Evolutionary conservation across 2,797 vertebrate species (phyloP).

Genomic region (Smutsia gigantea): DNA sequence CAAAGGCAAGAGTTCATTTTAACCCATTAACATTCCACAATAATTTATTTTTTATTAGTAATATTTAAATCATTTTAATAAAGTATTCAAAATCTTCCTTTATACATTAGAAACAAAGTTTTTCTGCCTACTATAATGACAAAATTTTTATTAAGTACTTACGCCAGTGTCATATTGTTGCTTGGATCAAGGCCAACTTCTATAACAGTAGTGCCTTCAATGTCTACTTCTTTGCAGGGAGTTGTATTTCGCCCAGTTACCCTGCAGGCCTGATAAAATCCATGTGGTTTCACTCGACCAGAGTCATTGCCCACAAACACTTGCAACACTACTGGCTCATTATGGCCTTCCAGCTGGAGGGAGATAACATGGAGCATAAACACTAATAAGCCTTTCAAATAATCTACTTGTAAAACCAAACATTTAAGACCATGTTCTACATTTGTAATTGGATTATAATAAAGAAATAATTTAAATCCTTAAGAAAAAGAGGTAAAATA

Average conservation of each 20-base stretch:
- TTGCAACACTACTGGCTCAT: constrained; percentile 95
- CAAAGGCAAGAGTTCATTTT: constrained; percentile 42
- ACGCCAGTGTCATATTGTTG: constrained; percentile 97
- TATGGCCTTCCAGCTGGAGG: constrained; percentile 96
- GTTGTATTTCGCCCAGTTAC: constrained; percentile 99
- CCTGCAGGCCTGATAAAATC: constrained; percentile 98
- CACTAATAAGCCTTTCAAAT: constrained; percentile 34
- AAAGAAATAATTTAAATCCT: constrained; percentile 33
- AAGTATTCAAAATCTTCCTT: neutral
- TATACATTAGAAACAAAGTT: constrained; percentile 17
- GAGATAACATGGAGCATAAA: constrained; percentile 18
- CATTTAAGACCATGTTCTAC: constrained; percentile 38
- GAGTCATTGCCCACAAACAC: constrained; percentile 98
- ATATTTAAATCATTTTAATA: constrained; percentile 57
- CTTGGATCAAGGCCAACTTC: constrained; percentile 96
- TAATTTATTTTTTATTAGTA: constrained; percentile 35
- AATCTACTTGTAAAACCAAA: constrained; percentile 50
- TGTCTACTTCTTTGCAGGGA: constrained; percentile 97
- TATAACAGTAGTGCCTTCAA: constrained; percentile 98
- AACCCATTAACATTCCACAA: constrained; percentile 7
- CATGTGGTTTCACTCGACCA: constrained; percentile 97
- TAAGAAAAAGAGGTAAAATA: constrained; percentile 48
- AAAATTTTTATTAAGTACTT: constrained; percentile 88
- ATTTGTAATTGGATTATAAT: constrained; percentile 46
- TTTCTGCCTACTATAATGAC: neutral